Conservation (phyloP, 2,888 invertebrate genomes). For the Parelbella ahira region DNA sequence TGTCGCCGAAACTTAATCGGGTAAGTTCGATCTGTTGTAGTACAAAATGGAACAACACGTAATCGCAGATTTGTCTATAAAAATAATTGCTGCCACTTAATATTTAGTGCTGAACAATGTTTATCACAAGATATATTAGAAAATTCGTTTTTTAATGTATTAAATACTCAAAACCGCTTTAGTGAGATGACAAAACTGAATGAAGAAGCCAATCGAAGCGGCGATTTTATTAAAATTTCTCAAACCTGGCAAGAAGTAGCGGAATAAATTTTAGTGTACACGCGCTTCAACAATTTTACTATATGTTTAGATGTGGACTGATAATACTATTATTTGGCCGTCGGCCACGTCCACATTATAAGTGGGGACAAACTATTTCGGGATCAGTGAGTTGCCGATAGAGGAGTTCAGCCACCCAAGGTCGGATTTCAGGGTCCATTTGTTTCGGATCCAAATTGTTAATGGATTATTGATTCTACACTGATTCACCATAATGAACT, state of each 20-base stretch:
- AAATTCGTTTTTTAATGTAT: too few species aligned
- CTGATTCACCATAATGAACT: too few species aligned
- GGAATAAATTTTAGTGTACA: slow-evolving; percentile 23
- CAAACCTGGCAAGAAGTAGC: slow-evolving; percentile 17
- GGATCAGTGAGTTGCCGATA: slow-evolving; percentile 27
- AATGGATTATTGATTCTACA: too few species aligned
- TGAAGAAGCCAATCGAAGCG: slow-evolving; percentile 8
- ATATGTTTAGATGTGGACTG: slow-evolving; percentile 30
- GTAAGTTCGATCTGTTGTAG: slow-evolving; percentile 8
- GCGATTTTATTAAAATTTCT: slow-evolving; percentile 9
- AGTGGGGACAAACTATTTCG: slow-evolving; percentile 38
- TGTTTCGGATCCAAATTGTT: too few species aligned
- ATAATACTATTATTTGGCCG: slow-evolving; percentile 37
- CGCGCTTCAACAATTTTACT: slow-evolving; percentile 22
- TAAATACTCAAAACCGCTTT: too few species aligned
- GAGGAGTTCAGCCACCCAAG: slow-evolving; percentile 21
- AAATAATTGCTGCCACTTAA: too few species aligned
- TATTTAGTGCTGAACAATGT: too few species aligned
- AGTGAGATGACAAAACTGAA: too few species aligned
- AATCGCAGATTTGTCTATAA: slow-evolving; percentile 1
- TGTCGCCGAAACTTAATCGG: slow-evolving; percentile 8
- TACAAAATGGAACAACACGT: slow-evolving; percentile 7
- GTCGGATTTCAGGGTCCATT: slow-evolving; percentile 17
- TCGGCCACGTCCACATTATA: slow-evolving; percentile 33
- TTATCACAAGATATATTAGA: too few species aligned